phyloP scores from a whole-genome alignment of 2,113 vertebrate species.

The Corvus moneduloides region DNA sequence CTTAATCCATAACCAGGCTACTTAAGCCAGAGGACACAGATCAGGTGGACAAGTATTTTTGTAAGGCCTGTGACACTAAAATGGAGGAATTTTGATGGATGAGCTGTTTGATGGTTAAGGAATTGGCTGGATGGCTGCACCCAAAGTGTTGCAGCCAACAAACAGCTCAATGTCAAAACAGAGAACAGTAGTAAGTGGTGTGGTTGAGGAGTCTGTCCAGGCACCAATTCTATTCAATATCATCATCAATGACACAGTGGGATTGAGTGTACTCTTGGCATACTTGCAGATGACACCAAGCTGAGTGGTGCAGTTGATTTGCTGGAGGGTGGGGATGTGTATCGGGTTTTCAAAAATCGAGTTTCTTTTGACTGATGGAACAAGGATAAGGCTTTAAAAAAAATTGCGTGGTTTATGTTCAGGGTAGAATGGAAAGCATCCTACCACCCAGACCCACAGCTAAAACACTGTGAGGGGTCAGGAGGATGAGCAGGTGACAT shows the following conservation, averaged over 20 bases:
- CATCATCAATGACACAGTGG: not conserved
- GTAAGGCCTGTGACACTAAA: not conserved
- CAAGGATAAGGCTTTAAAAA: not conserved
- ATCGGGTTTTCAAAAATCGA: not conserved
- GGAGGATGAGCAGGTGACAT: not conserved
- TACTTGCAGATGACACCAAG: not conserved
- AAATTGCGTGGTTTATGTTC: not conserved
- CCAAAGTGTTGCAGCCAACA: not conserved
- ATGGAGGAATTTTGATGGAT: not conserved
- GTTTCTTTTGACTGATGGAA: not conserved
- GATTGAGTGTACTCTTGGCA: accelerated
- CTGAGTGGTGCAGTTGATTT: not conserved
- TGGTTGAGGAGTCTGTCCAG: not conserved
- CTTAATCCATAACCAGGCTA: not conserved
- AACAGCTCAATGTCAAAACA: accelerated
- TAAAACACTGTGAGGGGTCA: not conserved
- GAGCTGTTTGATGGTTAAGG: not conserved
- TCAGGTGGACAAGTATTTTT: not conserved
- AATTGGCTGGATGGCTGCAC: not conserved
- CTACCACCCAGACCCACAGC: not conserved
- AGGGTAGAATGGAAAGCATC: not conserved
- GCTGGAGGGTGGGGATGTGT: not conserved
- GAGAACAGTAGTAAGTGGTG: not conserved
- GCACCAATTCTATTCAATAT: not conserved
- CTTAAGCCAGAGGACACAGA: not conserved